Conservation (phyloP, 2,888 invertebrate species). For the Sacculina carcini region DNA sequence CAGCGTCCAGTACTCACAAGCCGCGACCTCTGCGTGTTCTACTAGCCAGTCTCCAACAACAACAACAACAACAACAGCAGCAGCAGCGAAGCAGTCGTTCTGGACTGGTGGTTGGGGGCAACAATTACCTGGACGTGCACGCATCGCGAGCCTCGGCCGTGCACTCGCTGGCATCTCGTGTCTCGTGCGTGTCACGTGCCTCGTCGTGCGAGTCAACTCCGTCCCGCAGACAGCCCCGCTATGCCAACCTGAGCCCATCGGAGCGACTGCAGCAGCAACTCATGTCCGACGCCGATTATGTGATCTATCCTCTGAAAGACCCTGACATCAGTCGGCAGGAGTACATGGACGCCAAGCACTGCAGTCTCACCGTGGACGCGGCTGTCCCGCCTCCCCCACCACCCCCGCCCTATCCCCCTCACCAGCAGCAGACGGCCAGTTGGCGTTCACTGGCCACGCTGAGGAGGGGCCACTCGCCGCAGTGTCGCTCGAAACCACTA, state of each 20-base stretch:
- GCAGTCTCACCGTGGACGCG: conserved; percentile 17
- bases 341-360: conserved; percentile 59
- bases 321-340: conserved; percentile 70
- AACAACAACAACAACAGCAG: no score
- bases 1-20: no score
- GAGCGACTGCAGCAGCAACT: conserved; percentile 68
- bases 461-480: no score
- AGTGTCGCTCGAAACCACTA: no score
- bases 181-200: conserved; percentile 37
- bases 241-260: conserved; percentile 42
- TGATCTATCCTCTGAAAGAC: conserved; percentile 68
- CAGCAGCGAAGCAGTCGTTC: no score
- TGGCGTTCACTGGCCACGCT: background rate
- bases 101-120: conserved; percentile 26
- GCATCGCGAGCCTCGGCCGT: conserved; percentile 24
- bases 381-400: conserved; percentile 26
- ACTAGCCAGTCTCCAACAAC: no score
- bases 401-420: conserved; percentile 34
- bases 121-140: conserved; percentile 34
- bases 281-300: conserved; percentile 71
- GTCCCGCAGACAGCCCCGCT: conserved; percentile 23
- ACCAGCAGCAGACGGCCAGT: conserved; percentile 34
- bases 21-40: no score
- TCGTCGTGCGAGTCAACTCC: conserved; percentile 40
- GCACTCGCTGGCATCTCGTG: conserved; percentile 21